Evolutionary conservation across 1,140 invertebrate genomes (phyloP).

Genomic region (Andrena cerasifolii): DNA sequence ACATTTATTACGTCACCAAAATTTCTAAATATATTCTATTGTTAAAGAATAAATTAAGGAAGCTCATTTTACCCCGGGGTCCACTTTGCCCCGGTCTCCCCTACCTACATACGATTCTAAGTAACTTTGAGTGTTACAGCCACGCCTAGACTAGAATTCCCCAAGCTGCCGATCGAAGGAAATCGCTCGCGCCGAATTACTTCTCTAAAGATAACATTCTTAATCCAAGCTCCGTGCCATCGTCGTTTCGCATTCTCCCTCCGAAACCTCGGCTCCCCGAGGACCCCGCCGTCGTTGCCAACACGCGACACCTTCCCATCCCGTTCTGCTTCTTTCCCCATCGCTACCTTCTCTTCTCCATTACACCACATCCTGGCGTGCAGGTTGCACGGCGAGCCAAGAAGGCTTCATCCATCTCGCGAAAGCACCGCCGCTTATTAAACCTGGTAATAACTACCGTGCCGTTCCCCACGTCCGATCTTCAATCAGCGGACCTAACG

Average conservation of each 20-base stretch:
- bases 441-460: conserved; percentile 48
- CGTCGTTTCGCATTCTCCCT: conserved; percentile 7
- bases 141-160: not conserved
- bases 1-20: no score
- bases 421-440: conserved; percentile 44
- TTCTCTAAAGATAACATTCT: conserved; percentile 8
- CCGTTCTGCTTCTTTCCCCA: not conserved
- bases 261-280: no score
- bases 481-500: conserved; percentile 49
- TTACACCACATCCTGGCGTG: conserved; percentile 11
- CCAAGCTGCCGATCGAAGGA: not conserved
- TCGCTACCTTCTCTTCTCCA: conserved; percentile 1
- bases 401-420: conserved; percentile 34
- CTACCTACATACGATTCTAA: not conserved
- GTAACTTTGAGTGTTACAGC: not conserved
- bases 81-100: no score
- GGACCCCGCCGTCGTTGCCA: not conserved
- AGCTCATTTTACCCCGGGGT: no score
- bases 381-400: conserved; percentile 1
- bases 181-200: conserved; percentile 5
- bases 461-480: conserved; percentile 27
- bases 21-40: no score
- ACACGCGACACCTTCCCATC: conserved; percentile 15
- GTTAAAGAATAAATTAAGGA: no score
- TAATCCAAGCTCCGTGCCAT: conserved; percentile 8